Conservation (phyloP, 2,797 vertebrate genomes). For the Halcyon badia region DNA sequence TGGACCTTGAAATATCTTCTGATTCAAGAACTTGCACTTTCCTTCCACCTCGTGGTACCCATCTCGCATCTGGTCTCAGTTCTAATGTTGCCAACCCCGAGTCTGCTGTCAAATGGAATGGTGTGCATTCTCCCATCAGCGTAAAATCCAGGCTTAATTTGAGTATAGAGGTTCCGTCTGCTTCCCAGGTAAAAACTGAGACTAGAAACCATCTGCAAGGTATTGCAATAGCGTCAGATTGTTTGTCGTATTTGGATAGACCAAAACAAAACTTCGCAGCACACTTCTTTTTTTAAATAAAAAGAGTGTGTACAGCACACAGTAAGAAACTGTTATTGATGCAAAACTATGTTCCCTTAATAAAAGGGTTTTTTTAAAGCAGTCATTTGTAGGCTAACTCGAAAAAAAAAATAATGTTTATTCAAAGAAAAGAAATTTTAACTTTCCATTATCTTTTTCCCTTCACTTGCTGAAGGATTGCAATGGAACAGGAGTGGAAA, state of each 20-base stretch:
- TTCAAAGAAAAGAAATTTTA: neutral
- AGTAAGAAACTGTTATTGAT: neutral
- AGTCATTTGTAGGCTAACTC: neutral
- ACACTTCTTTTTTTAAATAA: neutral
- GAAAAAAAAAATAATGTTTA: neutral
- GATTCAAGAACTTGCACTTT: constrained; percentile 75
- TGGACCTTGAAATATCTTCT: constrained; percentile 79
- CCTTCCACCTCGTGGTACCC: constrained; percentile 61
- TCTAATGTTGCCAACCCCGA: constrained; percentile 84
- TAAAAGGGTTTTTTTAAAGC: neutral
- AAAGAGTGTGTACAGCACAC: neutral
- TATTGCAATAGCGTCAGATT: neutral
- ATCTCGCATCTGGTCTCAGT: constrained; percentile 74
- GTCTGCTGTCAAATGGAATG: constrained; percentile 78
- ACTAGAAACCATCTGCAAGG: neutral
- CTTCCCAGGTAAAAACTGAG: constrained; percentile 89
- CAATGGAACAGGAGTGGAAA: neutral
- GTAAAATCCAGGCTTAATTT: constrained; percentile 86
- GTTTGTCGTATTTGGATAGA: neutral
- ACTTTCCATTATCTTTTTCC: neutral
- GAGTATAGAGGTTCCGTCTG: constrained; percentile 94
- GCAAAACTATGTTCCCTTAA: neutral
- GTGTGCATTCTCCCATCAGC: constrained; percentile 81
- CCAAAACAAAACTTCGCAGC: neutral
- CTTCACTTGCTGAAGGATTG: neutral